phyloP scores from a whole-genome alignment of 2,888 invertebrate genomes.

The Hydropsyche betteni region DNA sequence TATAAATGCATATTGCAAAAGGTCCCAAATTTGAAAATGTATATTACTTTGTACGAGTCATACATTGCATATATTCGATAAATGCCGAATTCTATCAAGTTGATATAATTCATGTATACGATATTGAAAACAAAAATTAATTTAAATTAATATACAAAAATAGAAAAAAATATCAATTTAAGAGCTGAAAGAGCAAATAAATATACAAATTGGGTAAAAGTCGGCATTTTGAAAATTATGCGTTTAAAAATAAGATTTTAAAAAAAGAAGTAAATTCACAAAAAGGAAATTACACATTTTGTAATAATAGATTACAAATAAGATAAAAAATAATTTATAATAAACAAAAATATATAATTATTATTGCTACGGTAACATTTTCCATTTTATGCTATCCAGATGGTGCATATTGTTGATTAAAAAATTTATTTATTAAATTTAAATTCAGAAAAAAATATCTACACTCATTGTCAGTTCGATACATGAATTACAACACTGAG shows the following conservation, averaged over 20 bases:
- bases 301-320: constrained; percentile 29
- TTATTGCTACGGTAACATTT: constrained; percentile 48
- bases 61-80: too few species aligned
- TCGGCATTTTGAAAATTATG: too few species aligned
- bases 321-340: constrained; percentile 31
- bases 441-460: constrained; percentile 24
- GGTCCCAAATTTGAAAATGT: too few species aligned
- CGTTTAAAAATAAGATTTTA: not conserved
- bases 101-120: too few species aligned
- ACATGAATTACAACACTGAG: constrained; percentile 18
- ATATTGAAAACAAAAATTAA: too few species aligned
- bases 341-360: constrained; percentile 30
- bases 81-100: too few species aligned
- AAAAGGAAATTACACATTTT: constrained; percentile 9
- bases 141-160: too few species aligned
- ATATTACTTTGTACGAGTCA: too few species aligned
- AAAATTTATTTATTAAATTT: constrained; percentile 11
- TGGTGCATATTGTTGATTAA: not conserved
- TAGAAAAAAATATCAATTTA: too few species aligned
- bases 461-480: not conserved
- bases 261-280: not conserved
- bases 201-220: too few species aligned
- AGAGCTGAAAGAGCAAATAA: too few species aligned
- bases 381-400: constrained; percentile 34
- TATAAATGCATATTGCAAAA: too few species aligned